Base-by-base conservation (phyloP, 2,113 vertebrate species). In the Panthera leo region DNA sequence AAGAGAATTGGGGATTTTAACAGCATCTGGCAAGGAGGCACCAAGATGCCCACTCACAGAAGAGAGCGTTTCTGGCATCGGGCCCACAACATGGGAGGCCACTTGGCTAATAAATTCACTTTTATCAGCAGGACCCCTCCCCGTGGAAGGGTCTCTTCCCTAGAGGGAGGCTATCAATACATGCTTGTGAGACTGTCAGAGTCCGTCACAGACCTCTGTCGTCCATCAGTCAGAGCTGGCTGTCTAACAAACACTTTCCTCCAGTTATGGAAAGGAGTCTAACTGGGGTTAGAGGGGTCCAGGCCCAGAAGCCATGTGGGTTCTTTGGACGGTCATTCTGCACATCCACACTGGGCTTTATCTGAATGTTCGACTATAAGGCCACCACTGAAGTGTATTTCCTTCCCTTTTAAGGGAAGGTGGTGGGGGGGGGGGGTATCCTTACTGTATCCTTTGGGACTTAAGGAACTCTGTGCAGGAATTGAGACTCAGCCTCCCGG, bases 31-130 rank as follows among this genome's bases (percentile, higher is more conserved):
- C 29, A 70, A 89, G 67, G 9, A 65, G 13, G n/a, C 23, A 14
- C 48, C n/a, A 5, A 13, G 11, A 3, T 31, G 61, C 9, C 34
- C 5, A 0, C 21, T 15, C 55, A 25, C 23, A 4, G 3, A 39
- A 68, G 19, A 1, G 25, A 25, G 0, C 2, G 15, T 42, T 80
- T 27, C 61, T 71, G n/a, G 21, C 65, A 2, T 25, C 0, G 42
- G 51, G 19, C 12, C 61, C 39, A 1, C 29, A 39, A 11, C 10
- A 2, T 39, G 15, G 21, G 16, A 19, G 85, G 51, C 10, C 4
- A 15, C 12, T 51, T 11, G 23, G 58, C 48, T 19, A 25, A 55
- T 10, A 21, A 23, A 13, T 9, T 55, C 71, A 4, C 6, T 3
- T 34, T 42, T 36, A 25, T 5, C 16, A 19, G 1, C 21, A 12